Conservation (phyloP, 2,113 vertebrate genomes). For the Pyxicephalus adspersus region DNA sequence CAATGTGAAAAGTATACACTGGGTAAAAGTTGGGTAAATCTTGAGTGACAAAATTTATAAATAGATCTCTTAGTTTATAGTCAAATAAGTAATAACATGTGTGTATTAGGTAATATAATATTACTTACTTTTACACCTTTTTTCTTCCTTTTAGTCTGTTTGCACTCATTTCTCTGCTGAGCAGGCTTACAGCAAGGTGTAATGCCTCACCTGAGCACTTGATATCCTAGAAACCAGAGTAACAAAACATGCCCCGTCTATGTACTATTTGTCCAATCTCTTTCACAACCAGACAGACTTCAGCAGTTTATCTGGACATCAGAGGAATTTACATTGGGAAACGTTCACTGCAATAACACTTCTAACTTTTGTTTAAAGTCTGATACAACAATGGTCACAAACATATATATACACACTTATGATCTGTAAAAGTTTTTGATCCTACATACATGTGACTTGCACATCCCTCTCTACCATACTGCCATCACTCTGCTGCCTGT, state of each 20-base stretch:
- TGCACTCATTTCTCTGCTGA: too few relatives aligned
- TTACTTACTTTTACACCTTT: not conserved
- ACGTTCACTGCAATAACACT: not conserved
- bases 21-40: too few relatives aligned
- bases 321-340: not conserved
- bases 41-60: too few relatives aligned
- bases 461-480: constrained; percentile 27
- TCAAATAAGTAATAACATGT: not conserved
- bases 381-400: not conserved
- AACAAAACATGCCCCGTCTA: constrained; percentile 20
- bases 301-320: not conserved
- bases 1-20: too few relatives aligned
- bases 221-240: constrained; percentile 48
- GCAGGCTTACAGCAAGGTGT: not conserved
- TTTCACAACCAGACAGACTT: not conserved
- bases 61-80: not conserved
- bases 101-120: not conserved
- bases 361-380: not conserved
- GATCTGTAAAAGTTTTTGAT: not conserved
- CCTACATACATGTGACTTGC: constrained; percentile 51
- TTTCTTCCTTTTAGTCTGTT: too few relatives aligned
- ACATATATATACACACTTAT: not conserved
- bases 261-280: not conserved
- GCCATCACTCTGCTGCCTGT: constrained; percentile 50
- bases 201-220: not conserved